Evolutionary conservation across 2,113 vertebrate genomes (phyloP).

Genomic region (Passerina amoena): DNA sequence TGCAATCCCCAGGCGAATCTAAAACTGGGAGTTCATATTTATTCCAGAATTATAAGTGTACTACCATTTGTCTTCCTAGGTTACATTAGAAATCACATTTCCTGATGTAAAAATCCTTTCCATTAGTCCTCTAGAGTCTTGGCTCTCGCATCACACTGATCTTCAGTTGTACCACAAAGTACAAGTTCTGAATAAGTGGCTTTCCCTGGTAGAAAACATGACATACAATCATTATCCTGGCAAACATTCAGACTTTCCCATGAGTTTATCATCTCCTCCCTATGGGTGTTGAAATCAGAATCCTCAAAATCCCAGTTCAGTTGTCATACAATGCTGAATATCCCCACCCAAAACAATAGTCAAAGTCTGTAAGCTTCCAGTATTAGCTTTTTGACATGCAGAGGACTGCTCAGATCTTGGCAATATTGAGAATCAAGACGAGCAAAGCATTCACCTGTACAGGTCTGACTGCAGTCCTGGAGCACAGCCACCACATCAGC

Average conservation of each 20-base stretch:
- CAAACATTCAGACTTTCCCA: not conserved
- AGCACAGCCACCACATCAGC: not conserved
- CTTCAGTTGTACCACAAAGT: not conserved
- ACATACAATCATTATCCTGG: not conserved
- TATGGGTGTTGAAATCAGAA: not conserved
- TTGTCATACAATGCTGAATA: not conserved
- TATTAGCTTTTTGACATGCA: not conserved
- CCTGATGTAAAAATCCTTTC: not conserved
- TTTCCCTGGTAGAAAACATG: not conserved
- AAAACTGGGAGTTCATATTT: not conserved
- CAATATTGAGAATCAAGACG: not conserved
- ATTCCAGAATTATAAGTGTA: not conserved
- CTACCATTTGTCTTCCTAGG: not conserved
- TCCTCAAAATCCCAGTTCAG: not conserved
- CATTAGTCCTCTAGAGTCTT: not conserved
- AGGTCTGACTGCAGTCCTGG: not conserved
- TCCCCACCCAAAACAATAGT: accelerated
- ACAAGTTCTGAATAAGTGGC: not conserved
- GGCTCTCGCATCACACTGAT: not conserved
- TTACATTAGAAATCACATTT: not conserved
- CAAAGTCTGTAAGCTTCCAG: not conserved
- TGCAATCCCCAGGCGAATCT: not conserved
- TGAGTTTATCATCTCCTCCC: not conserved
- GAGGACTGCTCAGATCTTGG: not conserved
- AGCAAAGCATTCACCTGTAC: not conserved